Conservation (phyloP, 2,797 vertebrate species). For the Muraenolepis orangiensis region DNA sequence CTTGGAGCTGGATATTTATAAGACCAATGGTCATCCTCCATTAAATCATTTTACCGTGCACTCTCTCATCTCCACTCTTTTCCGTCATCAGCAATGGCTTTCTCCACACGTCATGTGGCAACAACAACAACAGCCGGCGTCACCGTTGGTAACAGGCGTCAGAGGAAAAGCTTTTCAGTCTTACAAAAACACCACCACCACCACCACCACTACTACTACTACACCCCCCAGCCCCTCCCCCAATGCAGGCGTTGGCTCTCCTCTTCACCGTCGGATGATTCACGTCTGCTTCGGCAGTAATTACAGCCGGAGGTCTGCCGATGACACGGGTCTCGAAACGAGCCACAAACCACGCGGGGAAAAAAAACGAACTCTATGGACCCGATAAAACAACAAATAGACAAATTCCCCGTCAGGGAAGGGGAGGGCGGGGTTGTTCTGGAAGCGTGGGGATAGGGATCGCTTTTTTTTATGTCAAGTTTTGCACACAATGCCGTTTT, state of each 20-base stretch:
- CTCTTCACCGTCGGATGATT: slow-evolving; percentile 56
- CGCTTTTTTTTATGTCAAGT: not conserved
- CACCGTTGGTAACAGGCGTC: no score
- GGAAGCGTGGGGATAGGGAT: not conserved
- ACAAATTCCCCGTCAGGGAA: not conserved
- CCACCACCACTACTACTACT: no score
- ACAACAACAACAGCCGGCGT: not conserved
- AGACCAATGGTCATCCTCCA: not conserved
- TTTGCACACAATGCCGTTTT: not conserved
- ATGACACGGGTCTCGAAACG: slow-evolving; percentile 35
- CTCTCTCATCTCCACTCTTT: not conserved
- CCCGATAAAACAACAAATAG: slow-evolving; percentile 31
- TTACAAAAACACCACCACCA: no score
- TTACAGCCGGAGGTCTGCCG: slow-evolving; percentile 39
- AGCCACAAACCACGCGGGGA: not conserved
- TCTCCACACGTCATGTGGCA: not conserved
- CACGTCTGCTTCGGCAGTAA: slow-evolving; percentile 46
- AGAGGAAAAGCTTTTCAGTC: no score
- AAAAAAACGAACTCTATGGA: slow-evolving; percentile 29
- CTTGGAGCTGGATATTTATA: not conserved
- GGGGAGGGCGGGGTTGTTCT: not conserved
- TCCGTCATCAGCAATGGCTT: not conserved
- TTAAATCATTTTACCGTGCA: not conserved
- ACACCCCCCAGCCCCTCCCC: not conserved
- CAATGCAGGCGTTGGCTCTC: slow-evolving; percentile 60